Conservation (phyloP, 2,797 vertebrate species). For the Sylvilagus floridanus region DNA sequence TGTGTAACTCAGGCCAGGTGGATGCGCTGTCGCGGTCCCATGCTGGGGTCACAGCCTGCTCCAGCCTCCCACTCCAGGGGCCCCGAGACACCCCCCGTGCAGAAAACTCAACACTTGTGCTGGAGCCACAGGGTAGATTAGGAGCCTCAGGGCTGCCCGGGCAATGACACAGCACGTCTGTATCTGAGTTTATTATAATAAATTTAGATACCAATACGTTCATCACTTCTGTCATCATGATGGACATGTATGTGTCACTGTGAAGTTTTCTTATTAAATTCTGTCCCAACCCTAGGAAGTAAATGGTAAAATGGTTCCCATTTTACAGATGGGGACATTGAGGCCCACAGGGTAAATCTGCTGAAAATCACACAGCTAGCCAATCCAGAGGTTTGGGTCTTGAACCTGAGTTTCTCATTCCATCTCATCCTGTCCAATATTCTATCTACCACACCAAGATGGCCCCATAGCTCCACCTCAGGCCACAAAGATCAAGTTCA, state of each 20-base stretch:
- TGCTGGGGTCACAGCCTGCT: not conserved
- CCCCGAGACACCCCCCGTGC: not conserved
- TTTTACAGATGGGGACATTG: not conserved
- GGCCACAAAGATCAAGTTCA: not conserved
- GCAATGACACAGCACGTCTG: not conserved
- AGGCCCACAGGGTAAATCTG: not conserved
- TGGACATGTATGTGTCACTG: not conserved
- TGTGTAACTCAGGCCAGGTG: not conserved
- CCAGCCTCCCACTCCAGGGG: not conserved
- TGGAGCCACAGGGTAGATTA: not conserved
- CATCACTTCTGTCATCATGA: not conserved
- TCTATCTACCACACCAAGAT: not conserved
- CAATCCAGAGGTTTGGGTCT: not conserved
- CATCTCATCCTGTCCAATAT: not conserved
- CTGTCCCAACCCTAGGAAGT: not conserved
- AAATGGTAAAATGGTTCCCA: not conserved
- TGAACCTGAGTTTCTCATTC: not conserved
- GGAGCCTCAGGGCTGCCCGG: not conserved
- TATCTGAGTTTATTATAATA: slow-evolving; percentile 55
- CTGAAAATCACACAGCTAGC: not conserved
- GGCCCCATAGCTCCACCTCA: not conserved
- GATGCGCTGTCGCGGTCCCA: not conserved
- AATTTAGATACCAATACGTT: not conserved
- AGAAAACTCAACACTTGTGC: not conserved
- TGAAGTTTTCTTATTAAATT: not conserved